A percentile compares a stretch with the other conserved stretches of the same genome.
Evolutionary conservation across 2,888 invertebrate genomes (phyloP).

Genomic region (Epiblema foenella): DNA sequence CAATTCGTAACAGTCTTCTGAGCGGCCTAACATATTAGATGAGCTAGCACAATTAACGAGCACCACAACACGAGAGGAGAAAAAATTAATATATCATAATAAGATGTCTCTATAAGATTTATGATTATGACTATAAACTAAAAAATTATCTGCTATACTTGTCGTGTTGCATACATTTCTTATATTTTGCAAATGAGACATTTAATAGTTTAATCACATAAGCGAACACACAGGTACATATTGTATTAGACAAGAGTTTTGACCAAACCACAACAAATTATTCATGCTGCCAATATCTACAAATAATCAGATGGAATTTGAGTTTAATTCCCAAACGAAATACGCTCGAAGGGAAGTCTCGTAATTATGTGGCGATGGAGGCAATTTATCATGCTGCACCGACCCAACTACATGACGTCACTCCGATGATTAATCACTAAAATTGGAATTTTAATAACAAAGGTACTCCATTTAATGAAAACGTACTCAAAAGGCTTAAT

Average conservation of each 20-base stretch:
- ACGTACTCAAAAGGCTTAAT: constrained; percentile 4
- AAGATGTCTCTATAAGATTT: not conserved
- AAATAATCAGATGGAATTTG: constrained; percentile 26
- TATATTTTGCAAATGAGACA: no score
- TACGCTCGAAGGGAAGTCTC: constrained; percentile 31
- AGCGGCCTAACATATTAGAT: no score
- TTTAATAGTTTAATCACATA: no score
- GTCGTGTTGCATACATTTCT: no score
- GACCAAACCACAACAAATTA: not conserved
- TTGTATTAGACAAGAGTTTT: not conserved
- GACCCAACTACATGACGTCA: constrained; percentile 37
- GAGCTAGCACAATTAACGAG: no score
- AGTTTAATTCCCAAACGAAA: constrained; percentile 28
- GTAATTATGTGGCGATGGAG: constrained; percentile 40
- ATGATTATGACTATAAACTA: not conserved
- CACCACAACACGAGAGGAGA: no score
- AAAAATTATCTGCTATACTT: not conserved
- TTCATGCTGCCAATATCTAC: not conserved
- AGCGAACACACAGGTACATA: no score
- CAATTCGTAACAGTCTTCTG: not conserved
- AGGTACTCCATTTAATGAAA: constrained; percentile 15
- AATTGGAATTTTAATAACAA: constrained; percentile 41
- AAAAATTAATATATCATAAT: no score
- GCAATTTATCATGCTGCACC: constrained; percentile 41
- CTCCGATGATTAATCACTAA: constrained; percentile 37